Percentiles rank a stretch among this genome's conserved stretches.
phyloP scores from a whole-genome alignment of 2,113 vertebrate genomes.

The Cebus imitator region DNA sequence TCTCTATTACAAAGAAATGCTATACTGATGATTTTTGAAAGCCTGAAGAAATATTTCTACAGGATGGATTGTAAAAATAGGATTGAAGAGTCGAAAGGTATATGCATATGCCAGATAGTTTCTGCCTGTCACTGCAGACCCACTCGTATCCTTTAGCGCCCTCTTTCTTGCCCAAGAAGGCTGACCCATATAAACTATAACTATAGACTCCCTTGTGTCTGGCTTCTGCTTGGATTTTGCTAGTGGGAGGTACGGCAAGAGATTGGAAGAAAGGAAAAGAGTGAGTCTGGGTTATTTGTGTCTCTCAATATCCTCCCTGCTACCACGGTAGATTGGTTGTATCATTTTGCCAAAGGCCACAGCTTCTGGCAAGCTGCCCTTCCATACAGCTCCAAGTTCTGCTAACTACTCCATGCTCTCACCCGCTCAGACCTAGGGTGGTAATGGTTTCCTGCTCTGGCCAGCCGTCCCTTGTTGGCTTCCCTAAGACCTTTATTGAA shows the following conservation, averaged over 20 bases:
- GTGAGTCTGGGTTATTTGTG: not conserved
- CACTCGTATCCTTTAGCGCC: not conserved
- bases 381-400: not conserved
- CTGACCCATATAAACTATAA: not conserved
- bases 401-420: not conserved
- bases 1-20: not conserved
- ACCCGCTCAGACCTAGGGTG: not conserved
- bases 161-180: not conserved
- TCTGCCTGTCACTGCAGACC: not conserved
- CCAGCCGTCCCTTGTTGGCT: not conserved
- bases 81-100: not conserved
- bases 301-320: not conserved
- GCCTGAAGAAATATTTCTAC: not conserved
- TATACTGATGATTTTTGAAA: conserved; percentile 19
- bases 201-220: not conserved
- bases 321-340: not conserved
- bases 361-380: not conserved
- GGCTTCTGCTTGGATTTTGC: not conserved
- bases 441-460: not conserved
- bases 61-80: not conserved
- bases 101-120: not conserved
- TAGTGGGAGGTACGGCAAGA: not conserved
- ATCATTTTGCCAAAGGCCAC: not conserved
- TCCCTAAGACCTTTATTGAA: not conserved
- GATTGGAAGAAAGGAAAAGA: not conserved